Evolutionary conservation across 2,113 vertebrate genomes (phyloP), one percentile per base, ranked within the genome.

Genomic region (Morone chrysops): DNA sequence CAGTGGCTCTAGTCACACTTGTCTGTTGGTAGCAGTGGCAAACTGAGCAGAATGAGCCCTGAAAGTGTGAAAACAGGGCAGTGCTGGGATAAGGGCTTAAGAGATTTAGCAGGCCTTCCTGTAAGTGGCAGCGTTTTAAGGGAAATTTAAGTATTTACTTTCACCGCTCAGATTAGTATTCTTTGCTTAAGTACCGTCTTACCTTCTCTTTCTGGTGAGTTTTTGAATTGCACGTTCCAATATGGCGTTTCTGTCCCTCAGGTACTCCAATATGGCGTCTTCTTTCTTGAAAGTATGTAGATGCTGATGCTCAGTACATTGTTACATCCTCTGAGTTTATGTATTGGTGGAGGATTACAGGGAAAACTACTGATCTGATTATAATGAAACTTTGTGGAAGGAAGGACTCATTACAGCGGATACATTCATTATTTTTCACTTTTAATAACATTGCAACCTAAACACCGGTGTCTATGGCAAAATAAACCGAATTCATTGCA

Each of bases 51-150:
- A 56, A 16, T 75, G 54, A 69, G 45, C 43, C 7, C 53, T 25
- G 57, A 47, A 59, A 66, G 66, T 43, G 43, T 73, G 75, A 57
- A 65, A 45, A 45, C 75, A 22, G 57, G 40, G 70, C 79, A 77
- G 63, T 53, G 16, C 75, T 22, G 63, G 18, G 67, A 74, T 84
- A 86, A 51, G 78, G 80, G 84, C 75, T 86, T 86, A 79, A 87
- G 62, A 43, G 86, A 61, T 87, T 86, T 82, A 75, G 25, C 76
- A 17, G 71, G 47, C 38, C 43, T 71, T 70, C 62, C 71, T 77
- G 40, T 76, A 70, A 79, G 40, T n/a, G 68, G 51, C 12, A 25
- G 51, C 3, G 78, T 80, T 72, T 53, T 13, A 60, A 65, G 73
- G 8, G 43, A 79, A 48, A 45, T 43, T 31, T 14, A 12, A n/a